Evolutionary conservation across 2,113 vertebrate genomes (phyloP).

Genomic region (Tringa solitaria): DNA sequence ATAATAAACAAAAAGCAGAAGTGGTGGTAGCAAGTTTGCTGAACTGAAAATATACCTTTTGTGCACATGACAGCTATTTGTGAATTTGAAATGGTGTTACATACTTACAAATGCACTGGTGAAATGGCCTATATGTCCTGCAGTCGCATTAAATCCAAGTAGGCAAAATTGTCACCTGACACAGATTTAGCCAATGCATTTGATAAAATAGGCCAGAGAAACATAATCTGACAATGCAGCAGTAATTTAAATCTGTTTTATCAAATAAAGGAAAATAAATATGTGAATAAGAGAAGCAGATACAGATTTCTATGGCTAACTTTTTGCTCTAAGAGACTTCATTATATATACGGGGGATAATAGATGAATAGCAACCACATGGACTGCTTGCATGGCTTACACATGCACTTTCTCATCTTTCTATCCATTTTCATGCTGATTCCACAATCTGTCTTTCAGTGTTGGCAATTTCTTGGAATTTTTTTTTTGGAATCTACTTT

Average conservation of each 20-base stretch:
- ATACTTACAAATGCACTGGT: background rate
- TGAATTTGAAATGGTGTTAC: conserved; percentile 3
- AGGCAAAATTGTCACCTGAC: background rate
- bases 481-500: background rate
- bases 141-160: conserved; percentile 1
- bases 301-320: background rate
- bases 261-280: conserved; percentile 16
- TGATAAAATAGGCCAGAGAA: background rate
- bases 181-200: background rate
- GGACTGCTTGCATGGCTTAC: background rate
- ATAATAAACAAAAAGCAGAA: conserved; percentile 45
- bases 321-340: background rate
- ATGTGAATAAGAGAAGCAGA: background rate
- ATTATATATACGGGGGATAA: background rate
- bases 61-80: conserved; percentile 30
- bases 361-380: background rate
- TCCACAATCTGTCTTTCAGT: conserved; percentile 28
- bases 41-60: conserved; percentile 31
- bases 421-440: conserved; percentile 18
- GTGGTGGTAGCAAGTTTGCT: conserved; percentile 29
- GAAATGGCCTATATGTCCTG: conserved; percentile 12
- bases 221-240: background rate
- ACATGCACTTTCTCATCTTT: background rate
- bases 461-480: background rate
- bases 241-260: conserved; percentile 24